Evolutionary conservation across 53 echinoderm and acorn worm genomes (phyloP).

Genomic region (Echinometra lucunter): DNA sequence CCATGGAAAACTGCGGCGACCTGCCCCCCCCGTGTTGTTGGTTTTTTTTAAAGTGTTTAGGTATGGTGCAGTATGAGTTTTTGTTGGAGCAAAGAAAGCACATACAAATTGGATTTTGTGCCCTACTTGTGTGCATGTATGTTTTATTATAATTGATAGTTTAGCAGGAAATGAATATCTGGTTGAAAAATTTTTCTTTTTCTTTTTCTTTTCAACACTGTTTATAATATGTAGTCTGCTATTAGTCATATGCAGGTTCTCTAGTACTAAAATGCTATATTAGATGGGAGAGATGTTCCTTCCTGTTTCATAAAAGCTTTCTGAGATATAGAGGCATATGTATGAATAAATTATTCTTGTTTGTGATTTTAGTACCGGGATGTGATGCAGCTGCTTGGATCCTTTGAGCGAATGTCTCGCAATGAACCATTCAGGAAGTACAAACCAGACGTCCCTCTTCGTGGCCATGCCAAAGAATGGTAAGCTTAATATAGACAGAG

Average conservation of each 20-base stretch:
- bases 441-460: conserved; percentile 84
- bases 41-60: no score
- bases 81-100: no score
- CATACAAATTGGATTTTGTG: no score
- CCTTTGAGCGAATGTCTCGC: conserved; percentile 95
- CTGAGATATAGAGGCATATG: background rate
- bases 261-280: background rate
- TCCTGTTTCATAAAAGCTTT: background rate
- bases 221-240: no score
- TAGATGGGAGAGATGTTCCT: background rate
- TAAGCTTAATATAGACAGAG: conserved; percentile 57
- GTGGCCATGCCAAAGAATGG: conserved; percentile 94
- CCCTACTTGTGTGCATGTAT: no score
- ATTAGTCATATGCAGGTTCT: background rate
- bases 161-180: background rate
- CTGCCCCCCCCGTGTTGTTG: no score
- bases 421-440: conserved; percentile 96
- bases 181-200: background rate
- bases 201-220: no score
- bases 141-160: background rate
- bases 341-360: conserved; percentile 20
- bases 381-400: conserved; percentile 91
- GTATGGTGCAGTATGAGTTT: no score
- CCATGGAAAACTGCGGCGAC: no score
- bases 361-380: conserved; percentile 83